Evolutionary conservation across 2,113 vertebrate species (phyloP), one percentile per base, ranked within the genome.

Genomic region (Pterocles gutturalis): DNA sequence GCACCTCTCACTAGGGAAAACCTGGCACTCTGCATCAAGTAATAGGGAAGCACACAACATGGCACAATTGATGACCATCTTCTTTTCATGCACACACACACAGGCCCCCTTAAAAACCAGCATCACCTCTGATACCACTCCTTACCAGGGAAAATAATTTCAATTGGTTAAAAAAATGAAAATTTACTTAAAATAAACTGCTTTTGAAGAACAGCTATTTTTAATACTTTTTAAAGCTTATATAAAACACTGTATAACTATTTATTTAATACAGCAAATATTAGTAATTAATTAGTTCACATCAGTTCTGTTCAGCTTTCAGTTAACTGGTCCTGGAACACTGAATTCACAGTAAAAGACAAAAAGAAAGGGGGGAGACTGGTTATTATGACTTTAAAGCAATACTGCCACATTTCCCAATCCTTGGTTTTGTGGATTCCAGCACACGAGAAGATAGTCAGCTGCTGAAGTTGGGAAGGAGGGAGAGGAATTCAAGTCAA

Each of bases 31-130:
- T 34, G 45, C 25, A 70, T 61, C 38, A 77, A 64, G 15, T 26
- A 41, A 41, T 16, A 69, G 34, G 26, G 36, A 49, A 46, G 19
- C 36, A 64, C 28, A 26, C 24, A 53, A 22, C 1, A 5, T 18
- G 24, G 22, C 25, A 34, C 11, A 43, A 55, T 5, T 53, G 19
- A 51, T 6, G 3, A 38, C 24, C 29, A 51, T 6, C 57, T 36
- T 62, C 22, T 66, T 57, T 82, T 33, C 31, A 57, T 21, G 18
- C 29, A n/a, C 46, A 46, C 28, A 17, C 3, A 58, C 26, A 53
- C 51, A 16, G 5, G 6, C 25, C 13, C 20, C 6, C 2, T 9
- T 7, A 48, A 78, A 64, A 72, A n/a, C 0, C 21, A 60, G 34
- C 26, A 82, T 49, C 54, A 55, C 18, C 12, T 79, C 28, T 21